Base-by-base conservation (phyloP, 2,888 invertebrate species). In the Onchidella celtica region DNA sequence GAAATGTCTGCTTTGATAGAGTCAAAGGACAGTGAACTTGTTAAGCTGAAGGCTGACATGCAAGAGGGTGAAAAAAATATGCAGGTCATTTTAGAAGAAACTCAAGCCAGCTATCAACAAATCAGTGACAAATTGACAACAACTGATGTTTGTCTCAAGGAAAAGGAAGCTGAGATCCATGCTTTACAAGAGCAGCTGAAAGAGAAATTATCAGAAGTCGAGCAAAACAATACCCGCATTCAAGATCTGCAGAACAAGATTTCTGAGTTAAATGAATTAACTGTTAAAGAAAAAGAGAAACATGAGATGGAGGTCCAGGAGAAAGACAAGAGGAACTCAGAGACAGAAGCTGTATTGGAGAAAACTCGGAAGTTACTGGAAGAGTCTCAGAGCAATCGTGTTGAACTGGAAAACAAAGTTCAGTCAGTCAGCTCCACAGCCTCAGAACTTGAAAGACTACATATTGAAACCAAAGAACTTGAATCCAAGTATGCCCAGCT, bases 1-100 rank as follows among this genome's bases (percentile, higher is more conserved):
- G 63, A 84, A 55, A 55, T 87, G 34, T 74, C 76, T 38, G 59
- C 82, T 70, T 66, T 69, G 34, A 24, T 86, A 14, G 81, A 81
- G 34, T 80, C 83, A 29, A 88, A 85, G 40, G 74, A 85, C n/a
- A 55, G 36, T n/a, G 73, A 81, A 21, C 27, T 85, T 29, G 40
- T 69, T 55, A 83, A 69, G 27, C 55, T 84, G 70, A 74, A 21
- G 17, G 29, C n/a, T 29, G 74, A 78, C 55, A 29, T 68, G 4
- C 40, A 17, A 40, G 83, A 83, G 69, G 68, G 34, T 24, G 80
- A 79, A 17, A 78, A 75, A 38, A 63, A 36, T 6, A 21, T 61
- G 21, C 38, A 69, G 9, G 24, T 38, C 2, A 65, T 81, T 63
- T 34, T 74, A 21, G 57, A 65, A 2, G 75, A 74, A 9, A 65